phyloP scores from a whole-genome alignment of 37 sponge, comb jelly and placozoan genomes.

The Crambe crambe region DNA sequence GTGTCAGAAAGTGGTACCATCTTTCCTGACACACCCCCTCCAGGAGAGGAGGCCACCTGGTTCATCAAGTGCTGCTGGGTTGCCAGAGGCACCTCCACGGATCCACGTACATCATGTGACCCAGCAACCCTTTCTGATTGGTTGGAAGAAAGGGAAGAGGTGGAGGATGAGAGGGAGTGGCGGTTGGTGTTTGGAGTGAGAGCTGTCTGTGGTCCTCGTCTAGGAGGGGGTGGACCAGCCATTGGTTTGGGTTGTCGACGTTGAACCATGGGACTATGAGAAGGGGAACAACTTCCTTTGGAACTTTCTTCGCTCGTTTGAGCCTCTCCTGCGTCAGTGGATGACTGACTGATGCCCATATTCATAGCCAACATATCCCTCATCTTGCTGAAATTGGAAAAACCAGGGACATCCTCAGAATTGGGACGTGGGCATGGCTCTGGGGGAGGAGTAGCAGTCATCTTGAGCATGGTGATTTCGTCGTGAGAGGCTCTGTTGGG shows the following conservation, averaged over 20 bases:
- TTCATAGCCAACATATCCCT: conserved; percentile 51
- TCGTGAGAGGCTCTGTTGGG: not conserved
- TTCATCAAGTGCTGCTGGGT: not conserved
- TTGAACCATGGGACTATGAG: conserved; percentile 2
- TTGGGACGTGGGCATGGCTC: not conserved
- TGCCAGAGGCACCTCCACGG: not conserved
- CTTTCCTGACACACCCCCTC: no score
- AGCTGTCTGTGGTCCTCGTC: conserved; percentile 18
- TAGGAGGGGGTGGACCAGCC: conserved; percentile 40
- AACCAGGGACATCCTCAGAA: not conserved
- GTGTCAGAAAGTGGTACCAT: no score
- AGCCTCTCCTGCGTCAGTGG: no score
- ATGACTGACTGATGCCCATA: conserved; percentile 38
- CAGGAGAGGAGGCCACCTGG: not conserved
- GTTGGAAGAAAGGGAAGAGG: conserved; percentile 26
- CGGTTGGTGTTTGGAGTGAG: conserved; percentile 16
- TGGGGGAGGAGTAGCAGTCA: not conserved
- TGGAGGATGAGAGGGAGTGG: conserved; percentile 23
- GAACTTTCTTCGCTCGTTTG: no score
- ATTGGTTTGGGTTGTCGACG: not conserved
- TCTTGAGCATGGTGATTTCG: not conserved
- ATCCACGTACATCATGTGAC: not conserved
- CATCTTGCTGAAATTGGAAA: conserved; percentile 25
- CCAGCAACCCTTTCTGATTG: conserved; percentile 1
- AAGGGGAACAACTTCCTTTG: not conserved